A percentile compares a stretch with the other conserved stretches of the same genome.
Conservation (phyloP, 2,888 invertebrate species). For the Galerucella nymphaeae region DNA sequence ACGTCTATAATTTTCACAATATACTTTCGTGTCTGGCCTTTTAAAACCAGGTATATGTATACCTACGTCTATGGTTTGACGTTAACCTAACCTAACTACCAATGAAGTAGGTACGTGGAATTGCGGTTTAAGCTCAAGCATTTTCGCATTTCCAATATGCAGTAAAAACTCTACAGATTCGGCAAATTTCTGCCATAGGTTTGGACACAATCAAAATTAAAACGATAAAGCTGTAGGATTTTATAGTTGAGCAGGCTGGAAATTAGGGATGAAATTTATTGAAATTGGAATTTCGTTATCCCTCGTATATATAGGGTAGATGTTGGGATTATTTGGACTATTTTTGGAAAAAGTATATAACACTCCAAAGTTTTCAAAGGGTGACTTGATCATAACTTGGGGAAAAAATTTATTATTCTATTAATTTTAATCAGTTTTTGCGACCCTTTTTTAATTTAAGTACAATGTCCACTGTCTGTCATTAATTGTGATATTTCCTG, state of each 20-base stretch:
- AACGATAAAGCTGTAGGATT: constrained; percentile 47
- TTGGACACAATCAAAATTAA: constrained; percentile 50
- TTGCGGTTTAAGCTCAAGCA: constrained; percentile 2
- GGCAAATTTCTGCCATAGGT: constrained; percentile 18
- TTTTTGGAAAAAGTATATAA: no score
- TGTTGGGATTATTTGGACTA: not conserved
- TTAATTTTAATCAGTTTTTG: constrained; percentile 46
- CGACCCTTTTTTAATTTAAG: constrained; percentile 5
- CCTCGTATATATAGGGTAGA: constrained; percentile 12
- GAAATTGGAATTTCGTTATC: constrained; percentile 13
- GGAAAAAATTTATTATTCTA: constrained; percentile 49
- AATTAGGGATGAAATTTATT: constrained; percentile 22
- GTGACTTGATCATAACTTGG: constrained; percentile 22
- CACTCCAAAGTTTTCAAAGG: not conserved
- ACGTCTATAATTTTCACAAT: no score
- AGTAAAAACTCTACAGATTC: constrained; percentile 27
- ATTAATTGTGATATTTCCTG: no score
- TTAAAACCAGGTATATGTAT: not conserved
- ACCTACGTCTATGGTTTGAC: constrained; percentile 13
- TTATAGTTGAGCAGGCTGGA: constrained; percentile 22
- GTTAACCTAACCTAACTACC: not conserved
- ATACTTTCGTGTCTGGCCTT: no score
- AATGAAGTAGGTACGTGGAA: constrained; percentile 21
- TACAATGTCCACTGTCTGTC: not conserved
- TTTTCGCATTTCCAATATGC: constrained; percentile 29